Percentiles rank a stretch among this genome's conserved stretches.
phyloP scores from a whole-genome alignment of 2,888 invertebrate species.

The Pogonocherus hispidulus region DNA sequence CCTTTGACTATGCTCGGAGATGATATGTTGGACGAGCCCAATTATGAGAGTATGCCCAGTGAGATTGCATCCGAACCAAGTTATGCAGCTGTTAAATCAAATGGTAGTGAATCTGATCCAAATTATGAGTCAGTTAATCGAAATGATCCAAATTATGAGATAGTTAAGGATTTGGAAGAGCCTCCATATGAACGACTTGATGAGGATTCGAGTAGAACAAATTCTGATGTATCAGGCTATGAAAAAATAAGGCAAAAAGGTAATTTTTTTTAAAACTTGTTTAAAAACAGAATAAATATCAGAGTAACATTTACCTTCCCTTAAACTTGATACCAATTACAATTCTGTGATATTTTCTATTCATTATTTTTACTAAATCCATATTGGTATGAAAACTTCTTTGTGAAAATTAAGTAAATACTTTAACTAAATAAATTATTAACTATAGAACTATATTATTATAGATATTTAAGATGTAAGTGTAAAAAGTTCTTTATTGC shows the following conservation, averaged over 20 bases:
- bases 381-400: too few species aligned
- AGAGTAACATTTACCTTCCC: too few species aligned
- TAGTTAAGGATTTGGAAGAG: slow-evolving; percentile 82
- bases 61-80: slow-evolving; percentile 73
- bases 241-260: slow-evolving; percentile 57
- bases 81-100: slow-evolving; percentile 75
- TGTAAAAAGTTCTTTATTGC: too few species aligned
- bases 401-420: too few species aligned
- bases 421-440: too few species aligned
- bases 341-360: too few species aligned
- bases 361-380: too few species aligned
- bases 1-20: slow-evolving; percentile 38
- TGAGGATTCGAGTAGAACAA: slow-evolving; percentile 58
- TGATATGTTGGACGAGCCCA: slow-evolving; percentile 64
- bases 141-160: slow-evolving; percentile 85
- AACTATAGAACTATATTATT: too few species aligned
- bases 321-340: too few species aligned
- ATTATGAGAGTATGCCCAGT: slow-evolving; percentile 51
- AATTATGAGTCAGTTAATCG: slow-evolving; percentile 80
- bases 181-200: slow-evolving; percentile 79
- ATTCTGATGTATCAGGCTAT: slow-evolving; percentile 57
- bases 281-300: too few species aligned
- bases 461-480: too few species aligned
- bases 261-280: slow-evolving; percentile 36
- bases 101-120: slow-evolving; percentile 80